Evolutionary conservation across 2,888 invertebrate species (phyloP), one percentile per base, ranked within the genome.

Genomic region (Loripinus fragilis): DNA sequence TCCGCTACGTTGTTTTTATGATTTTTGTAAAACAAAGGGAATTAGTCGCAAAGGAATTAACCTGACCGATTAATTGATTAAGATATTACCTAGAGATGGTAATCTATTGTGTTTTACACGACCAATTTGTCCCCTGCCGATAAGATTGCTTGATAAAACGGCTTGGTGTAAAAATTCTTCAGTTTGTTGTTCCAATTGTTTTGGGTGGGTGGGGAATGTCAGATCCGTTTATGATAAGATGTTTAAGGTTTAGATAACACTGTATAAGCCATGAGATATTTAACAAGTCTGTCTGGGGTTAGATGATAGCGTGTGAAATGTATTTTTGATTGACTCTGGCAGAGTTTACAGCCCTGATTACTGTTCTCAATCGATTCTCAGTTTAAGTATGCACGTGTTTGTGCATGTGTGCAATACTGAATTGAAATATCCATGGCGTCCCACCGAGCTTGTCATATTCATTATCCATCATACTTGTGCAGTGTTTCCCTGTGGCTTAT

Each of bases 121-220:
- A 30, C 20, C 60, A 60, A 60, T 60, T 60, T 60, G 60, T 60
- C 60, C 60, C 60, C 60, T 60, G 15, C 60, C 5, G 60, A 60
- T 60, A 60, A 60, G 60, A 60, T 60, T 60, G 17, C 33, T 33
- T 7, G 60, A 60, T 60, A 60, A 60, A 33, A 60, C 60, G 20
- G 15, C 33, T 30, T 33, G 60, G 60, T 60, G 60, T 60, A 60
- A 60, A 60, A 60, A 60, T 60, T 60, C 60, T 60, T 60, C 33
- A 25, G 5, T 33, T 60, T 60, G 60, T 60, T 60, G 30, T 60
- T 38, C 1, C 60, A 33, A 17, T 60, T 60, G 60, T 60, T 33
- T 33, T 2, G 5, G 60, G 60, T 60, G 60, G 60, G 60, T 60
- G 60, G 60, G 60, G 33, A 60, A 33, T 60, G 60, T 60, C 60